These are phyloP conservation scores for Elymnias hypermnestra DNA, from an alignment of 1,140 invertebrate species.

Conservation along the genomic window DNA sequence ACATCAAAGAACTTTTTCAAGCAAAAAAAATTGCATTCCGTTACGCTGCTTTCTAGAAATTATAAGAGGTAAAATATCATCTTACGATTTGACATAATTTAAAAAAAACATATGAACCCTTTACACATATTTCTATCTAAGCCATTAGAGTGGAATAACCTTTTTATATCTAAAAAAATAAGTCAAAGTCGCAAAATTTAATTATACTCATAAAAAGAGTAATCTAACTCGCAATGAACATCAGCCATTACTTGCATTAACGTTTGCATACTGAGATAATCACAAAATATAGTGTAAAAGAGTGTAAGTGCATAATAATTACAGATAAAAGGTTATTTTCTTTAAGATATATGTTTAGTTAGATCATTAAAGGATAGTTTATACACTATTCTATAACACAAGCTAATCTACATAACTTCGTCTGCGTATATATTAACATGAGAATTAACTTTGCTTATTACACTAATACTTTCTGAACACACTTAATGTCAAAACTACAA, in stretches of 20 bases:
- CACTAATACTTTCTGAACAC: neutral
- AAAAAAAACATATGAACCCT: too few relatives aligned
- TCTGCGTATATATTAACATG: too few relatives aligned
- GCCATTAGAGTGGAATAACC: neutral
- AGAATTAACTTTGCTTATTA: too few relatives aligned
- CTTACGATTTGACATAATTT: too few relatives aligned
- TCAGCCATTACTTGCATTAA: neutral
- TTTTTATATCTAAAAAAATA: neutral
- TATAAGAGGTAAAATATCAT: too few relatives aligned
- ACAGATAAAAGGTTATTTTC: neutral
- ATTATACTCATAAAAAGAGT: constrained; percentile 1
- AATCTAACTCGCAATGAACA: neutral
- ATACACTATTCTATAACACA: neutral
- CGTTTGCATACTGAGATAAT: neutral
- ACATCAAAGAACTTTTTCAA: too few relatives aligned
- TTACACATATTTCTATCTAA: too few relatives aligned
- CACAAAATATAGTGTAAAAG: neutral
- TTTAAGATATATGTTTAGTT: neutral
- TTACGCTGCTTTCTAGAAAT: too few relatives aligned
- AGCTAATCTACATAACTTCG: too few relatives aligned
- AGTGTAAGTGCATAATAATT: constrained; percentile 1
- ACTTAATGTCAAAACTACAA: too few relatives aligned
- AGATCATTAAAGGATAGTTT: neutral
- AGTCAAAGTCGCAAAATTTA: neutral
- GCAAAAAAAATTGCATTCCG: too few relatives aligned